Percentiles rank a stretch among this genome's conserved stretches.
These are phyloP conservation scores for Premnoplex brunnescens DNA, from an alignment of 2,797 vertebrate species.

Conservation along the genomic window DNA sequence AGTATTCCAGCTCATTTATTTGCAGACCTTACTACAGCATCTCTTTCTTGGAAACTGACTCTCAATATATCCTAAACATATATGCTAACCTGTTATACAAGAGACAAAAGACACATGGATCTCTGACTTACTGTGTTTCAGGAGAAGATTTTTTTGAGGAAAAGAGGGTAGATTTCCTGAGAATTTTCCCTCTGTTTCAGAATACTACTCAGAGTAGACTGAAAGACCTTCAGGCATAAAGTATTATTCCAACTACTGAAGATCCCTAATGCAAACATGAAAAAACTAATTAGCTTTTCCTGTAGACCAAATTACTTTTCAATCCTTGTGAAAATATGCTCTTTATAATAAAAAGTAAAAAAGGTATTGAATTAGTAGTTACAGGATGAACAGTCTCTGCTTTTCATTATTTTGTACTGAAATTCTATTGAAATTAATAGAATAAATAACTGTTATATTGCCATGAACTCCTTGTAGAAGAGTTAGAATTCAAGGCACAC, in stretches of 20 bases:
- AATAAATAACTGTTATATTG: slow-evolving; percentile 30
- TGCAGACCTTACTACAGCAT: not conserved
- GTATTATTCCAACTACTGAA: not conserved
- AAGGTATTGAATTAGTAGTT: not conserved
- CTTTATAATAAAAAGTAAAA: slow-evolving; percentile 1
- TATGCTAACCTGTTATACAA: not conserved
- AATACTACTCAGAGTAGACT: not conserved
- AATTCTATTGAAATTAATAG: slow-evolving; percentile 29
- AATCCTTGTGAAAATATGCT: slow-evolving; percentile 1
- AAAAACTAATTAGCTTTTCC: not conserved
- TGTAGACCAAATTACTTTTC: not conserved
- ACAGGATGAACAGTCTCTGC: not conserved
- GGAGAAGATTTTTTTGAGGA: not conserved
- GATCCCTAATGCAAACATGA: not conserved
- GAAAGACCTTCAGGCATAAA: not conserved
- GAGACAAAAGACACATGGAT: not conserved
- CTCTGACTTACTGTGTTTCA: not conserved
- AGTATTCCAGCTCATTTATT: not conserved
- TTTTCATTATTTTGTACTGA: slow-evolving; percentile 13
- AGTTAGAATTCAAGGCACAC: slow-evolving; percentile 30
- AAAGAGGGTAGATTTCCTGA: not conserved
- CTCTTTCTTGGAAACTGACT: not conserved
- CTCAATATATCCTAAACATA: not conserved
- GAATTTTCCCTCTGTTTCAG: not conserved
- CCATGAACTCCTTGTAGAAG: slow-evolving; percentile 10